A percentile compares a stretch with the other conserved stretches of the same genome.
These are phyloP conservation scores for Megalurothrips usitatus DNA, from an alignment of 2,888 invertebrate genomes.

Conservation along the genomic window DNA sequence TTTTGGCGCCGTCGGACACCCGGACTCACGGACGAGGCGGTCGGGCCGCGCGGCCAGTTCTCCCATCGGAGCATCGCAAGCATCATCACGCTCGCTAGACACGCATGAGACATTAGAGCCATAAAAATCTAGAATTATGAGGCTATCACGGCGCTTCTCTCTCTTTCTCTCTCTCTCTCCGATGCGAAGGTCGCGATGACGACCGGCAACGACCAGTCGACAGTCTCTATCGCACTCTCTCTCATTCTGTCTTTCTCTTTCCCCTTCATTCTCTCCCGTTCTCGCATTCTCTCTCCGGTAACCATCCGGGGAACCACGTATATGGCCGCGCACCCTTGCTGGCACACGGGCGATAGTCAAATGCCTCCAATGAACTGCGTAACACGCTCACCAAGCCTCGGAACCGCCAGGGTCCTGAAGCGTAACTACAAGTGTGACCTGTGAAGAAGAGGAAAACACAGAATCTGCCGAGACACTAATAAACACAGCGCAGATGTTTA, in stretches of 20 bases:
- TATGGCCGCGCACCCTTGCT: too few relatives aligned
- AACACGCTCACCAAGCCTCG: too few relatives aligned
- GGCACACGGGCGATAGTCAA: background rate
- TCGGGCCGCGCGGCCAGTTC: too few relatives aligned
- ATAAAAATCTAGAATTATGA: constrained; percentile 23
- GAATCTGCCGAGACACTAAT: too few relatives aligned
- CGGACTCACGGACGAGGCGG: too few relatives aligned
- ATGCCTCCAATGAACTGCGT: too few relatives aligned
- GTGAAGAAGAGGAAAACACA: background rate
- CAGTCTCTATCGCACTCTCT: background rate
- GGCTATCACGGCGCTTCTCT: background rate
- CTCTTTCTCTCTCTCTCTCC: background rate
- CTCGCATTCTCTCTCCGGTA: too few relatives aligned
- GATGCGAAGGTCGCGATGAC: background rate
- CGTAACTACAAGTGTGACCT: too few relatives aligned
- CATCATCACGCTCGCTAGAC: constrained; percentile 2
- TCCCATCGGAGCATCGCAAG: background rate
- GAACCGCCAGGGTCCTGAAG: too few relatives aligned
- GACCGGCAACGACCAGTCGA: background rate
- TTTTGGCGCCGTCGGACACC: too few relatives aligned
- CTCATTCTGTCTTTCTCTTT: background rate
- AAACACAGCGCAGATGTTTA: too few relatives aligned
- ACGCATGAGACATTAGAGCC: constrained; percentile 21
- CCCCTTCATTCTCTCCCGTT: background rate
- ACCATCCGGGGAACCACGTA: too few relatives aligned